Evolutionary conservation across 1,140 invertebrate genomes (phyloP).

Genomic region (Hydropsyche tenuis): DNA sequence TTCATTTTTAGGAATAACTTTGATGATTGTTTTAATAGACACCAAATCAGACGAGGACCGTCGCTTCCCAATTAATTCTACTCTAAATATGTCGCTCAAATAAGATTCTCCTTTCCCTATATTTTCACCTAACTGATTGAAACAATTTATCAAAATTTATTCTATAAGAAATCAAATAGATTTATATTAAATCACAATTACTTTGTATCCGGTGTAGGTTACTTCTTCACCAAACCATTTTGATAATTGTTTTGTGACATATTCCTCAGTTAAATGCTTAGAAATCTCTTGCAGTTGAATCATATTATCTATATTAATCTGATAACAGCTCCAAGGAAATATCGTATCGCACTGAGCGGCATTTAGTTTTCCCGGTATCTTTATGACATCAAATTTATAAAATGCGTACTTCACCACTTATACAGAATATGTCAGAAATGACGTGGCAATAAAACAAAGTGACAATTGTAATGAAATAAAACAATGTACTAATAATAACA

Average conservation of each 20-base stretch:
- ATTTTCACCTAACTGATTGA: conserved; percentile 38
- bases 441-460: no score
- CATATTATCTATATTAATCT: no score
- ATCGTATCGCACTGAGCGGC: no score
- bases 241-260: conserved; percentile 30
- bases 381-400: no score
- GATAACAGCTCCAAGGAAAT: no score
- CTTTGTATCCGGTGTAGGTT: conserved; percentile 36
- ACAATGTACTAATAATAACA: no score
- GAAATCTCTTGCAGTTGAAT: no score
- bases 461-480: no score
- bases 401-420: no score
- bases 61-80: conserved; percentile 58
- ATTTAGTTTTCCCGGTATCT: no score
- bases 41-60: conserved; percentile 41
- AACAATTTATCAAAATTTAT: neutral
- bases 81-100: conserved; percentile 62
- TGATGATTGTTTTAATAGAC: conserved; percentile 60
- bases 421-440: no score
- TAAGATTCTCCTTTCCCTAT: conserved; percentile 67
- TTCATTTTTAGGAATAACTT: conserved; percentile 65
- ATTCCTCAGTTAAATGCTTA: conserved; percentile 34
- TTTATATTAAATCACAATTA: conserved; percentile 16
- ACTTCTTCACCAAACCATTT: conserved; percentile 41
- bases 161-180: conserved; percentile 7